These are phyloP conservation scores for Ornithoptera priamus DNA, from an alignment of 2,888 invertebrate species.

Conservation along the genomic window DNA sequence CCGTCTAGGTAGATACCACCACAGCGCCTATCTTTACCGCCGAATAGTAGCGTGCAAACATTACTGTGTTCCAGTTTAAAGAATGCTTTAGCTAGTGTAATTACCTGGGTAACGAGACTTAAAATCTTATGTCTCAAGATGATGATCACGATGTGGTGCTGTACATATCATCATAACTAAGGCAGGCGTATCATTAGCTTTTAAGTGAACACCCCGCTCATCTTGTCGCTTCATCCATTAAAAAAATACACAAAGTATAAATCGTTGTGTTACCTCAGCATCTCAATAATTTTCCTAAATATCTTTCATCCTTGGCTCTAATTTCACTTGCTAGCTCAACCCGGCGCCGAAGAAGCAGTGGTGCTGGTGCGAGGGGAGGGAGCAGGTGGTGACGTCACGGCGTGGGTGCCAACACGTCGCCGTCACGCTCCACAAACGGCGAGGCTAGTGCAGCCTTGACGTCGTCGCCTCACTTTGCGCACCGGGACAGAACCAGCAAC, in stretches of 20 bases:
- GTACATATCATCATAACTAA: too few relatives aligned
- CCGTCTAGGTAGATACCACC: too few relatives aligned
- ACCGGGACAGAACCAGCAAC: slow-evolving; percentile 62
- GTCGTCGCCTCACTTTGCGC: slow-evolving; percentile 73
- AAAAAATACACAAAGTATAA: background rate
- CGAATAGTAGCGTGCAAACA: too few relatives aligned
- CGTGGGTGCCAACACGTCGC: slow-evolving; percentile 77
- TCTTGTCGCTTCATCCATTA: too few relatives aligned
- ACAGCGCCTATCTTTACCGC: background rate
- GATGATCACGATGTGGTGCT: too few relatives aligned
- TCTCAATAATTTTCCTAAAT: background rate
- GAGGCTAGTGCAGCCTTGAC: slow-evolving; percentile 76
- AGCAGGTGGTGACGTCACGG: slow-evolving; percentile 63
- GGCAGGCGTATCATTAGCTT: too few relatives aligned
- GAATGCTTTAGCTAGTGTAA: too few relatives aligned
- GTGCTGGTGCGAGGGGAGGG: slow-evolving; percentile 20
- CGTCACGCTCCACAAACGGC: slow-evolving; percentile 79
- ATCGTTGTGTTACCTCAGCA: background rate
- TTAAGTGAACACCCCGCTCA: too few relatives aligned
- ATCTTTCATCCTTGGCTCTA: slow-evolving; percentile 11
- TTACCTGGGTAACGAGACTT: too few relatives aligned
- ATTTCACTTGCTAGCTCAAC: slow-evolving; percentile 9
- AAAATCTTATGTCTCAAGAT: too few relatives aligned
- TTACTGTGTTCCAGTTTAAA: too few relatives aligned
- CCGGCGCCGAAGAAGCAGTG: slow-evolving; percentile 1